Conservation (phyloP, 53 echinoderm and acorn worm species). For the Apostichopus leukothele region DNA sequence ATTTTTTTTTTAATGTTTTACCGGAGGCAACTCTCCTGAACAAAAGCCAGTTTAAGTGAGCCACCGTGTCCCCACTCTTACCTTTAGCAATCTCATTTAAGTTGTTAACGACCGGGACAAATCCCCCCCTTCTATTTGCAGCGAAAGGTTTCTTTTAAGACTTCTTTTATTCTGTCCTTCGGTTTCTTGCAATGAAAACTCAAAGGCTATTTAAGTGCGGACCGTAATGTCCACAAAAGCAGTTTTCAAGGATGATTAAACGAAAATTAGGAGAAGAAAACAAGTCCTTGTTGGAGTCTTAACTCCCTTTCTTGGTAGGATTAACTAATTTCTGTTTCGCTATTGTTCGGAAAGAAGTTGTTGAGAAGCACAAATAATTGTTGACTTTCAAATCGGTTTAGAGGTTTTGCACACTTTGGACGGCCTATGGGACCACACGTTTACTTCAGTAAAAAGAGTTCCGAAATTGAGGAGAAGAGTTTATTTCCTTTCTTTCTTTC, state of each 20-base stretch:
- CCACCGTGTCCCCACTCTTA: conserved; percentile 13
- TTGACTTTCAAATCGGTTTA: conserved; percentile 44
- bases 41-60: conserved; percentile 5
- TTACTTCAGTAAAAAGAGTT: too few relatives aligned
- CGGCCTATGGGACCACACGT: too few relatives aligned
- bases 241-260: conserved; percentile 31
- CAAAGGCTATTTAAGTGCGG: conserved; percentile 26
- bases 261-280: conserved; percentile 38
- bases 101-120: conserved; percentile 6
- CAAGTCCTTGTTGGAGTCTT: conserved; percentile 39
- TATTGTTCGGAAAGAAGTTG: conserved; percentile 40
- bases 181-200: conserved; percentile 17
- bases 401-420: too few relatives aligned
- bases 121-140: conserved; percentile 6
- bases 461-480: too few relatives aligned
- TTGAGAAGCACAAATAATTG: conserved; percentile 29
- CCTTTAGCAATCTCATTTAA: conserved; percentile 32
- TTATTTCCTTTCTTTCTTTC: too few relatives aligned
- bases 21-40: conserved; percentile 32
- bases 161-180: neutral
- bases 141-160: conserved; percentile 38
- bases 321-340: conserved; percentile 37
- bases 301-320: conserved; percentile 39
- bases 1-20: conserved; percentile 34
- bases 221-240: conserved; percentile 33